phyloP scores from a whole-genome alignment of 2,888 invertebrate genomes.

The Rhagophthalmus giganteus region DNA sequence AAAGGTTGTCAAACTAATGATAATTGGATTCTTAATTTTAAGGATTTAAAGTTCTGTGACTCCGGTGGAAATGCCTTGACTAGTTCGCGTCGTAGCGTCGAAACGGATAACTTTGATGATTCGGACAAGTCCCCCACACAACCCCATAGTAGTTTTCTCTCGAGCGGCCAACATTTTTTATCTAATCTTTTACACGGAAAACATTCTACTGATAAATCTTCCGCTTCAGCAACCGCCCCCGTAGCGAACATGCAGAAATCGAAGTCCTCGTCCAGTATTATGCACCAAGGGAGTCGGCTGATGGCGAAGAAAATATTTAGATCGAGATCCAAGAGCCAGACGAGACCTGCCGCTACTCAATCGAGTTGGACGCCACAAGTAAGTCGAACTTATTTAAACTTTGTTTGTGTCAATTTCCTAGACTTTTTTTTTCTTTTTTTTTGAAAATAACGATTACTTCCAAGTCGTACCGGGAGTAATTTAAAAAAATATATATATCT shows the following conservation, averaged over 20 bases:
- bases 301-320: slow-evolving; percentile 85
- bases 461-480: background rate
- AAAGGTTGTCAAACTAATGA: slow-evolving; percentile 80
- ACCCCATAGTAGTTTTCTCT: slow-evolving; percentile 57
- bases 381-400: slow-evolving; percentile 50
- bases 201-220: slow-evolving; percentile 43
- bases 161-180: slow-evolving; percentile 64
- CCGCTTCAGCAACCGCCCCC: slow-evolving; percentile 45
- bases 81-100: slow-evolving; percentile 60
- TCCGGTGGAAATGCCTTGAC: slow-evolving; percentile 51
- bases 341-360: slow-evolving; percentile 63
- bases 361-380: slow-evolving; percentile 87
- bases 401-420: background rate
- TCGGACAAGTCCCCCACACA: slow-evolving; percentile 50
- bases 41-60: slow-evolving; percentile 56
- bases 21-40: slow-evolving; percentile 68
- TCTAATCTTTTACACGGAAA: slow-evolving; percentile 65
- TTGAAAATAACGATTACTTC: background rate
- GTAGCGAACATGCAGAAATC: slow-evolving; percentile 85
- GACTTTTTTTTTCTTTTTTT: background rate
- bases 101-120: slow-evolving; percentile 56
- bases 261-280: slow-evolving; percentile 84
- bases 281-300: slow-evolving; percentile 69
- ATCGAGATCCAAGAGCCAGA: slow-evolving; percentile 81
- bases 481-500: background rate